Percentiles rank a stretch among this genome's conserved stretches.
phyloP scores from a whole-genome alignment of 2,888 invertebrate genomes.

The Tenthredo mesomela region DNA sequence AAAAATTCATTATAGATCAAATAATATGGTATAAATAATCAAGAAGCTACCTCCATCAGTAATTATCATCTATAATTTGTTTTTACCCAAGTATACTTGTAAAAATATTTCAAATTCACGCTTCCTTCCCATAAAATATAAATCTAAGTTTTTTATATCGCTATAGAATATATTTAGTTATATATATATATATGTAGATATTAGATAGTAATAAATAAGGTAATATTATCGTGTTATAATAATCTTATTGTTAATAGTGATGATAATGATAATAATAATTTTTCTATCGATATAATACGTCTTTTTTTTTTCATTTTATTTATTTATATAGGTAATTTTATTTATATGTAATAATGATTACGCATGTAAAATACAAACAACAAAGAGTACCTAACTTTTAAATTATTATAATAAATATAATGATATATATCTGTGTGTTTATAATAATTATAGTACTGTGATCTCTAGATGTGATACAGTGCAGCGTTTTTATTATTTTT shows the following conservation, averaged over 20 bases:
- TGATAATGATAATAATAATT: neutral
- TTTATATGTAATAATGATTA: constrained; percentile 75
- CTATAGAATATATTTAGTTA: neutral
- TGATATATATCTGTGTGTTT: constrained; percentile 73
- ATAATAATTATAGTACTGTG: constrained; percentile 72
- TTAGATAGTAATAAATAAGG: neutral
- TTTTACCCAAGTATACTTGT: neutral
- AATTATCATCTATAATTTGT: neutral
- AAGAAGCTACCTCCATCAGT: neutral
- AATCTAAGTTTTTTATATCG: too few species aligned
- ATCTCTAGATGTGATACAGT: constrained; percentile 70
- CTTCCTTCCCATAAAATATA: too few species aligned
- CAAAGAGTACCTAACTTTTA: constrained; percentile 77
- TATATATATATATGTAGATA: too few species aligned
- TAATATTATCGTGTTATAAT: neutral
- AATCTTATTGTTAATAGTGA: neutral
- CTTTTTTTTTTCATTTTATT: constrained; percentile 50
- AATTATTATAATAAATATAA: constrained; percentile 77
- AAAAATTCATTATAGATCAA: neutral
- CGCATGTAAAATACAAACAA: constrained; percentile 78
- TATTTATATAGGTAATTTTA: constrained; percentile 75
- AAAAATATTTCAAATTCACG: neutral
- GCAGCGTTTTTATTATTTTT: constrained; percentile 24
- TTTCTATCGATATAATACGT: constrained; percentile 50
- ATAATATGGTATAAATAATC: neutral